These are phyloP conservation scores for Palloptera scutellata DNA, from an alignment of 2,888 invertebrate genomes.

Conservation along the genomic window DNA sequence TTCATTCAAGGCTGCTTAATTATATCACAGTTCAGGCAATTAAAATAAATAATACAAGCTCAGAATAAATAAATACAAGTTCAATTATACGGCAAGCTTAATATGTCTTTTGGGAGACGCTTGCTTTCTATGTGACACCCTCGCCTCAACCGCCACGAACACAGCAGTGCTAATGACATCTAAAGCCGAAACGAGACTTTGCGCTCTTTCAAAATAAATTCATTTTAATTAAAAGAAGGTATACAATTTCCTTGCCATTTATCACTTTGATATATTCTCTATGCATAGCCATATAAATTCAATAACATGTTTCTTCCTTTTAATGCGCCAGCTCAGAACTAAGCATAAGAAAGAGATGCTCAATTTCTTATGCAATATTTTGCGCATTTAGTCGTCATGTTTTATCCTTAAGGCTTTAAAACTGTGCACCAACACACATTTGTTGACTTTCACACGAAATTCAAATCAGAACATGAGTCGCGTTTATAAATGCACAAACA, in stretches of 20 bases:
- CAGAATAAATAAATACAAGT: too few relatives aligned
- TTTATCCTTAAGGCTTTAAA: slow-evolving; percentile 44
- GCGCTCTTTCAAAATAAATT: slow-evolving; percentile 9
- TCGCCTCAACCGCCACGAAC: slow-evolving; percentile 2
- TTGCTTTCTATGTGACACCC: background rate
- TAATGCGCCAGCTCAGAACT: background rate
- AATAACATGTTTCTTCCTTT: slow-evolving; percentile 40
- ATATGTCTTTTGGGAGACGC: too few relatives aligned
- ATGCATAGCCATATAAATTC: slow-evolving; percentile 44
- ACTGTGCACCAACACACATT: slow-evolving; percentile 35
- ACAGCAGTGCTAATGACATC: too few relatives aligned
- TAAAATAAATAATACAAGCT: too few relatives aligned
- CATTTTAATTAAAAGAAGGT: slow-evolving; percentile 31
- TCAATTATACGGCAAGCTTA: too few relatives aligned
- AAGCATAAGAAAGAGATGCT: too few relatives aligned
- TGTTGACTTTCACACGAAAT: slow-evolving; percentile 45
- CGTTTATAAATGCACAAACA: slow-evolving; percentile 16
- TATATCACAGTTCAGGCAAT: too few relatives aligned
- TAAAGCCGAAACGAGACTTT: too few relatives aligned
- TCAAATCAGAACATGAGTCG: slow-evolving; percentile 36
- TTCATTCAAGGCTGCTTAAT: too few relatives aligned
- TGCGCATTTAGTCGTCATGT: slow-evolving; percentile 1
- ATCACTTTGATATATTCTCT: slow-evolving; percentile 48
- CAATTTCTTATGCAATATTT: too few relatives aligned
- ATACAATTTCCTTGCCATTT: slow-evolving; percentile 38